phyloP scores from a whole-genome alignment of 1,140 invertebrate genomes.

The Scaptomyza pallida region DNA sequence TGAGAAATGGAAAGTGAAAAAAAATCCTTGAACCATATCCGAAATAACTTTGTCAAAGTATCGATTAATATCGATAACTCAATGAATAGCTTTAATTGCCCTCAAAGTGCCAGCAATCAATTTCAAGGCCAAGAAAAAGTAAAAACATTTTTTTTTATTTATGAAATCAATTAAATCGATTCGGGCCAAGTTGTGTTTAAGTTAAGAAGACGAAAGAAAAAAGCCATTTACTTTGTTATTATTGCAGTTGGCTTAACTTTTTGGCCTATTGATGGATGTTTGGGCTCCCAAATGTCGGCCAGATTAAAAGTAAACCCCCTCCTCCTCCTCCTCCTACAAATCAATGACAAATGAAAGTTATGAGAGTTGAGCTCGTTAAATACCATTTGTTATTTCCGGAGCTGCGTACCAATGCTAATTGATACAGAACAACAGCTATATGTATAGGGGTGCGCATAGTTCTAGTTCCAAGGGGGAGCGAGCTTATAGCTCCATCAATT shows the following conservation, averaged over 20 bases:
- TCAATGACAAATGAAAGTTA: slow-evolving; percentile 49
- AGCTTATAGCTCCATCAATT: slow-evolving; percentile 14
- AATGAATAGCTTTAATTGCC: too few relatives aligned
- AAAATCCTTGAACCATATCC: too few relatives aligned
- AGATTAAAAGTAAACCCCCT: slow-evolving; percentile 15
- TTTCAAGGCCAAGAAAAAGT: neutral
- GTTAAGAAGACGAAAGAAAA: neutral
- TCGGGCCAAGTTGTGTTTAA: neutral
- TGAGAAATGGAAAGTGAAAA: too few relatives aligned
- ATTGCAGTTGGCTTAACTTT: slow-evolving; percentile 5
- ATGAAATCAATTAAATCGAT: too few relatives aligned
- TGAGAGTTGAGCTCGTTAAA: slow-evolving; percentile 28
- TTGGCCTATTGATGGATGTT: neutral
- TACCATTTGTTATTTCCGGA: slow-evolving; percentile 25
- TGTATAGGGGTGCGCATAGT: neutral
- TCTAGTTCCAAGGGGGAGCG: neutral
- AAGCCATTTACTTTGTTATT: neutral
- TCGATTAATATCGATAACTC: too few relatives aligned
- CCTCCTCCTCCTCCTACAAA: too few relatives aligned
- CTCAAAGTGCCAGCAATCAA: neutral
- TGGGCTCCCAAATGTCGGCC: slow-evolving; percentile 1
- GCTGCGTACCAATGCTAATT: slow-evolving; percentile 25
- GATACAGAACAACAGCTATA: slow-evolving; percentile 9
- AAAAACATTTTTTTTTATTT: too few relatives aligned
- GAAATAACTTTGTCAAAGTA: too few relatives aligned